These are phyloP conservation scores for Poecilia velifera DNA, from an alignment of 2,797 vertebrate species.

Conservation along the genomic window DNA sequence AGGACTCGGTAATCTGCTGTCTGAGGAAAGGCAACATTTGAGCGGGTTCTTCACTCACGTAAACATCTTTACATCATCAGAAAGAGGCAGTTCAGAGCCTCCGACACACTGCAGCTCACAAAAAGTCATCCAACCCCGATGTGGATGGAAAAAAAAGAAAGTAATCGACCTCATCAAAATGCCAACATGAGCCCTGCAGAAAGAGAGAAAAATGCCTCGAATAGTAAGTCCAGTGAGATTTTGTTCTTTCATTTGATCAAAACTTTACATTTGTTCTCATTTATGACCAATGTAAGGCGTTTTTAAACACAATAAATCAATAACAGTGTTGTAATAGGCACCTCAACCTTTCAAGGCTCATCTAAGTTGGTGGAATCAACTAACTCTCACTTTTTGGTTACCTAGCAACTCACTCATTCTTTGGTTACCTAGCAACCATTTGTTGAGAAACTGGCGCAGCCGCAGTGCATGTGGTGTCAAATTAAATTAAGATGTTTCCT, in stretches of 20 bases:
- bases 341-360: not conserved
- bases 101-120: not conserved
- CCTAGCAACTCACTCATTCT: no score
- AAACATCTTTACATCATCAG: conserved; percentile 1
- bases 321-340: no score
- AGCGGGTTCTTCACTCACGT: conserved; percentile 4
- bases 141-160: not conserved
- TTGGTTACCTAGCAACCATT: no score
- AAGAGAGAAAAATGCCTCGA: not conserved
- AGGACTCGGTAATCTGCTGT: conserved; percentile 20
- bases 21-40: conserved; percentile 23
- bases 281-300: not conserved
- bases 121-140: not conserved
- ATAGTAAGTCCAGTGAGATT: not conserved
- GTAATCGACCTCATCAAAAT: not conserved
- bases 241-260: not conserved
- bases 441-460: no score
- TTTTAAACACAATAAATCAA: not conserved
- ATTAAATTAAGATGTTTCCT: not conserved
- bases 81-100: conserved; percentile 1
- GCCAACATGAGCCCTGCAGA: not conserved
- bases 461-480: not conserved
- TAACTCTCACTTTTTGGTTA: no score
- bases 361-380: no score
- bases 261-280: not conserved